phyloP scores from a whole-genome alignment of 2,888 invertebrate genomes.

The Ennomos erosarius region DNA sequence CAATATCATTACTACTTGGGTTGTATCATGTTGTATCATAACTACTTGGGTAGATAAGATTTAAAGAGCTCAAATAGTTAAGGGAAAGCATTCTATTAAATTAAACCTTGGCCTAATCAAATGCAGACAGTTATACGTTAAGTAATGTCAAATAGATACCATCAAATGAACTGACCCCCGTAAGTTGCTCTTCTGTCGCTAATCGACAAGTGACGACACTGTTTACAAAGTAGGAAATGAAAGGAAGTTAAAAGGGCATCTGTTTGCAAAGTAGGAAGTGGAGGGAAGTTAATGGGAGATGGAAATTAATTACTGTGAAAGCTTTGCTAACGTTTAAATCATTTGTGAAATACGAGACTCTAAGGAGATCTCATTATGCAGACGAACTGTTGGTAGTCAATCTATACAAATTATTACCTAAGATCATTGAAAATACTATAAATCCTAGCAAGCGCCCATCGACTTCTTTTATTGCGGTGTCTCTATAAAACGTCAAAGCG shows the following conservation, averaged over 20 bases:
- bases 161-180: too few species aligned
- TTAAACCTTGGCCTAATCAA: too few species aligned
- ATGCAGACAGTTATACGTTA: too few species aligned
- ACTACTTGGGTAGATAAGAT: too few species aligned
- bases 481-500: conserved; percentile 35
- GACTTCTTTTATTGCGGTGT: conserved; percentile 28
- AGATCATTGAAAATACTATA: conserved; percentile 28
- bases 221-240: conserved; percentile 13
- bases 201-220: conserved; percentile 9
- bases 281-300: conserved; percentile 10
- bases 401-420: conserved; percentile 14
- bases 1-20: too few species aligned
- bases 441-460: conserved; percentile 28
- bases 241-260: conserved; percentile 10
- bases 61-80: too few species aligned
- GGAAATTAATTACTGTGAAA: conserved; percentile 15
- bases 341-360: conserved; percentile 9
- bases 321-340: conserved; percentile 4
- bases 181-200: background rate
- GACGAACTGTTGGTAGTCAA: conserved; percentile 18
- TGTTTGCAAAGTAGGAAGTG: conserved; percentile 13
- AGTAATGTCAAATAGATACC: too few species aligned
- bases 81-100: too few species aligned
- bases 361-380: conserved; percentile 1
- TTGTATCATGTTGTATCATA: too few species aligned